phyloP scores from a whole-genome alignment of 1,140 invertebrate genomes.

The Leptinotarsa texana region DNA sequence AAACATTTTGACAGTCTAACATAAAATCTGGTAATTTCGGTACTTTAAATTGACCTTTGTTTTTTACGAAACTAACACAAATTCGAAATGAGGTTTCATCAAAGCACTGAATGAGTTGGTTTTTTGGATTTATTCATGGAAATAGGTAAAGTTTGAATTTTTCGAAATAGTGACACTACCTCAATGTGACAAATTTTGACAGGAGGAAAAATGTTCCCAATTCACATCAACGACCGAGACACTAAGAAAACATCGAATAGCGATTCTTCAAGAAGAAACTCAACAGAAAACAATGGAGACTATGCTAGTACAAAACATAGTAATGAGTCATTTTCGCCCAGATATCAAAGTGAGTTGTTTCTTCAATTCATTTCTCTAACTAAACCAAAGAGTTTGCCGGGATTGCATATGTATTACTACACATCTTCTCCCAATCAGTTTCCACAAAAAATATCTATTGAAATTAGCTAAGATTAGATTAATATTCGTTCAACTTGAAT shows the following conservation, averaged over 20 bases:
- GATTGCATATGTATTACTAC: no score
- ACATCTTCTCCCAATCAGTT: no score
- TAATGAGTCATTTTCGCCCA: slow-evolving; percentile 31
- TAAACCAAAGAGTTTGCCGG: not conserved
- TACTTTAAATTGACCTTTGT: not conserved
- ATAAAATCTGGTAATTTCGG: not conserved
- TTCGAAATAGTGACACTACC: not conserved
- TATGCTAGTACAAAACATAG: slow-evolving; percentile 2
- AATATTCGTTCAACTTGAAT: no score
- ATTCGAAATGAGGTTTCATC: no score
- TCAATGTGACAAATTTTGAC: slow-evolving; percentile 44
- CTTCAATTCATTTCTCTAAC: not conserved
- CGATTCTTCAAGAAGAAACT: slow-evolving; percentile 28
- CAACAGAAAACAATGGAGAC: slow-evolving; percentile 25
- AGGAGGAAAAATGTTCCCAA: slow-evolving; percentile 51
- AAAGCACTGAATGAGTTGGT: not conserved
- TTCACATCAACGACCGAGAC: slow-evolving; percentile 42
- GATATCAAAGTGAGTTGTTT: slow-evolving; percentile 35
- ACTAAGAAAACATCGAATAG: slow-evolving; percentile 36
- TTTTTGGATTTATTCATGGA: not conserved
- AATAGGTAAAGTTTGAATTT: slow-evolving; percentile 10
- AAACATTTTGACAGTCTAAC: slow-evolving; percentile 14
- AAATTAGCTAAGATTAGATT: no score
- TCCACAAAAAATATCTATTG: no score
- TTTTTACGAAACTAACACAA: not conserved